These are phyloP conservation scores for Gisinianus flammeolus DNA, from an alignment of 2,888 invertebrate species.

Conservation along the genomic window DNA sequence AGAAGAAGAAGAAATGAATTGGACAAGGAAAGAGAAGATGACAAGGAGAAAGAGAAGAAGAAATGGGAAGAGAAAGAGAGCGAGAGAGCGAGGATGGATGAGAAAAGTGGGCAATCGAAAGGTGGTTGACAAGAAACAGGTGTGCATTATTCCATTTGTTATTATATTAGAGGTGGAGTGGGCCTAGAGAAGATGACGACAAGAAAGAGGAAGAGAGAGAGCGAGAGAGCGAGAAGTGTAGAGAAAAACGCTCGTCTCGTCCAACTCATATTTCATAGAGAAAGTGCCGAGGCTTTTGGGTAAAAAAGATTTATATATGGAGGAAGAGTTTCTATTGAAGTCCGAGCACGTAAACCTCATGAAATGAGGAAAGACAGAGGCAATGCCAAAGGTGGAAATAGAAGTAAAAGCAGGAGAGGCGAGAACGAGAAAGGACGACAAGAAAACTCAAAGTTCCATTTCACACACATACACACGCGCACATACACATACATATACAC, in stretches of 20 bases:
- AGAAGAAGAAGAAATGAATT: background rate
- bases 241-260: slow-evolving; percentile 23
- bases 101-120: slow-evolving; percentile 29
- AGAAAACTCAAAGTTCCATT: slow-evolving; percentile 6
- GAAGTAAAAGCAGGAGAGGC: background rate
- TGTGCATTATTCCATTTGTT: slow-evolving; percentile 33
- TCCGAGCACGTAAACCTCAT: slow-evolving; percentile 44
- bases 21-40: background rate
- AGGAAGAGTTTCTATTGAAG: slow-evolving; percentile 32
- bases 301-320: slow-evolving; percentile 39
- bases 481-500: background rate
- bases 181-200: background rate
- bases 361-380: slow-evolving; percentile 32
- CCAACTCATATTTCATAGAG: slow-evolving; percentile 33
- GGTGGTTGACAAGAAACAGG: slow-evolving; percentile 33
- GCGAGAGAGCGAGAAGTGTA: no score
- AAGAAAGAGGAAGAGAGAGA: slow-evolving; percentile 15
- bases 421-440: slow-evolving; percentile 8
- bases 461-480: background rate
- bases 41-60: no score
- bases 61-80: background rate
- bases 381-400: no score
- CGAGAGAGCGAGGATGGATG: slow-evolving; percentile 8
- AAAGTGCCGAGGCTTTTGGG: background rate
- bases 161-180: background rate